phyloP scores from a whole-genome alignment of 2,888 invertebrate genomes.

The Acrocyrtus sp. region DNA sequence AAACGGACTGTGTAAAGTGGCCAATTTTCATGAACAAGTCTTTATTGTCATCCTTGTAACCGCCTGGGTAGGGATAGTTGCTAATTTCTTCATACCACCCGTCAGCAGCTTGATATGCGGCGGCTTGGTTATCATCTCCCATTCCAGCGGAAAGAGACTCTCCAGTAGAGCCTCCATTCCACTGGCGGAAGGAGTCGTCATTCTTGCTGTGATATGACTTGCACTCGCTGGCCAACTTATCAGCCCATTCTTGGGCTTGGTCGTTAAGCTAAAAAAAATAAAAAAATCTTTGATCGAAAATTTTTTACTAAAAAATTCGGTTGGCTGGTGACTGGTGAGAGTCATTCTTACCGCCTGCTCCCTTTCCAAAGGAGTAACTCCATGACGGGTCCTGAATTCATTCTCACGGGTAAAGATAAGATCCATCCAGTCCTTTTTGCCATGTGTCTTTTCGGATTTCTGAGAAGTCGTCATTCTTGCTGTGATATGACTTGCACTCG shows the following conservation, averaged over 20 bases:
- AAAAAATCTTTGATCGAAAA: too few relatives aligned
- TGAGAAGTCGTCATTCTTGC: slow-evolving; percentile 3
- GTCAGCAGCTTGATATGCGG: slow-evolving; percentile 24
- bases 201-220: slow-evolving; percentile 17
- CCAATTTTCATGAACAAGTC: slow-evolving; percentile 26
- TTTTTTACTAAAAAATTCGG: too few relatives aligned
- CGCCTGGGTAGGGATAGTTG: slow-evolving; percentile 34
- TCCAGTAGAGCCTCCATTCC: slow-evolving; percentile 11
- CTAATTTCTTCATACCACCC: slow-evolving; percentile 39
- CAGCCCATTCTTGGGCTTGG: slow-evolving; percentile 37
- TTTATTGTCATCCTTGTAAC: slow-evolving; percentile 5
- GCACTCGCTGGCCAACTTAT: slow-evolving; percentile 22
- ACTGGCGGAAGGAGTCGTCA: background rate
- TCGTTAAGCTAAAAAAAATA: slow-evolving; percentile 3
- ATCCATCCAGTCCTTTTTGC: background rate
- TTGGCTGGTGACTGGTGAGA: too few relatives aligned
- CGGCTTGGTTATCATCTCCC: background rate
- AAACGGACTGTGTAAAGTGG: slow-evolving; percentile 37
- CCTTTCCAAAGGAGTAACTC: background rate
- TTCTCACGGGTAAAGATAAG: background rate
- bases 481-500: slow-evolving; percentile 37
- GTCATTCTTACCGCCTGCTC: too few relatives aligned
- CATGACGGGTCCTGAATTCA: background rate
- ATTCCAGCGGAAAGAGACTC: background rate
- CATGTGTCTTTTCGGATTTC: background rate